phyloP scores from a whole-genome alignment of 2,113 vertebrate species.

The Halichoeres trimaculatus region DNA sequence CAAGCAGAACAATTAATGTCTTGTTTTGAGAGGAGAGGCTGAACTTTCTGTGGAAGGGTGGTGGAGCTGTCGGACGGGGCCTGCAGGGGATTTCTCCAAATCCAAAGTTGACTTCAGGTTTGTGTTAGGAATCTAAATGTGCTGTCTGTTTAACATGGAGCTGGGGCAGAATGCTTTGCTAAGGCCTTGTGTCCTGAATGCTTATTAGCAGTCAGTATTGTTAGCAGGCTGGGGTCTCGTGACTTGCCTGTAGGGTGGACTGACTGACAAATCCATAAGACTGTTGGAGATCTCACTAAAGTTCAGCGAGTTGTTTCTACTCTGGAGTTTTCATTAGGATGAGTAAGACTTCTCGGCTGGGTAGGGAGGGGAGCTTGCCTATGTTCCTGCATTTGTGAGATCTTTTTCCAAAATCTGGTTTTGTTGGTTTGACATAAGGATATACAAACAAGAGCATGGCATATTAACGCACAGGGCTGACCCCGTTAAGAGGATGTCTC shows the following conservation, averaged over 20 bases:
- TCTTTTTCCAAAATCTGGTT: too few relatives aligned
- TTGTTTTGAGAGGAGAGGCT: constrained; percentile 7
- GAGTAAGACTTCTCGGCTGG: not conserved
- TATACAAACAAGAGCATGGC: too few relatives aligned
- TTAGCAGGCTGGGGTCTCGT: not conserved
- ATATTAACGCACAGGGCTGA: too few relatives aligned
- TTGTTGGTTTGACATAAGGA: too few relatives aligned
- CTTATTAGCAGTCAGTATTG: not conserved
- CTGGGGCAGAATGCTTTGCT: constrained; percentile 12
- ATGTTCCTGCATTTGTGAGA: too few relatives aligned
- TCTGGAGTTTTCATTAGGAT: not conserved
- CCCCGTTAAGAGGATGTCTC: too few relatives aligned
- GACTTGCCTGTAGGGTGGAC: not conserved
- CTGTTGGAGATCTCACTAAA: not conserved
- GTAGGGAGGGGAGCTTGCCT: too few relatives aligned
- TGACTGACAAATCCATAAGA: not conserved
- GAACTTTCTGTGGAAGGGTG: constrained; percentile 3
- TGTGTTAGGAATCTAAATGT: constrained; percentile 40
- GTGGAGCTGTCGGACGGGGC: not conserved
- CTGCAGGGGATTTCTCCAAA: constrained; percentile 3
- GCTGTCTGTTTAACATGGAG: constrained; percentile 28
- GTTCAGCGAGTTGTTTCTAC: not conserved
- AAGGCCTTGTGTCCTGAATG: constrained; percentile 8
- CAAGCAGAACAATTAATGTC: constrained; percentile 21
- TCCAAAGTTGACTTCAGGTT: constrained; percentile 3